Evolutionary conservation across 2,113 vertebrate species (phyloP).

Genomic region (Scatophagus argus): DNA sequence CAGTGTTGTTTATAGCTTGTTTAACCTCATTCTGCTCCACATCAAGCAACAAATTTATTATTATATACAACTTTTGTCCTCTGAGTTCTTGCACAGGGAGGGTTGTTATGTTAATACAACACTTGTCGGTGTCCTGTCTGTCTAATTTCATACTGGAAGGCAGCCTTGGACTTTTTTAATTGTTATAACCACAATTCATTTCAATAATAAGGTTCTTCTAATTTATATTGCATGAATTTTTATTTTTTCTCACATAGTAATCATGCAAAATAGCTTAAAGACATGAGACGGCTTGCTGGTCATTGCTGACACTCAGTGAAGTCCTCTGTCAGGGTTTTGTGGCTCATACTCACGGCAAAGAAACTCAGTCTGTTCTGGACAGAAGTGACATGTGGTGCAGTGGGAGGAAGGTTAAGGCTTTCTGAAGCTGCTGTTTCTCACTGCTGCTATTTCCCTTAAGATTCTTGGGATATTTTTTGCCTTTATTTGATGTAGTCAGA

Average conservation of each 20-base stretch:
- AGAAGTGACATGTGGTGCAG: conserved; percentile 44
- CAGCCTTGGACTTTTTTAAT: no score
- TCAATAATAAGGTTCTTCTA: background rate
- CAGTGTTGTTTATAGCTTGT: background rate
- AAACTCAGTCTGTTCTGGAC: conserved; percentile 21
- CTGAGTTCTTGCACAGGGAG: background rate
- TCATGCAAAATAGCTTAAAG: background rate
- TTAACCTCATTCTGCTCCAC: no score
- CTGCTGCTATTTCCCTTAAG: conserved; percentile 47
- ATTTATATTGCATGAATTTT: no score
- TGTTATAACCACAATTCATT: background rate
- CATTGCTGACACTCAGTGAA: background rate
- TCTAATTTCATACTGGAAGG: background rate
- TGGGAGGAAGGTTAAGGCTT: conserved; percentile 47
- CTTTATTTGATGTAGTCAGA: conserved; percentile 51
- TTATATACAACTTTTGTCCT: background rate
- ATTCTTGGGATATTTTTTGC: conserved; percentile 10
- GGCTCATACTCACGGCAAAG: conserved; percentile 18
- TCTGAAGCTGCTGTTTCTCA: conserved; percentile 39
- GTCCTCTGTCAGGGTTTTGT: background rate
- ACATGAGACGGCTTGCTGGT: background rate
- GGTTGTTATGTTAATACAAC: background rate
- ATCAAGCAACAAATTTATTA: background rate
- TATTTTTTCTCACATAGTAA: no score
- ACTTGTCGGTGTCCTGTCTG: background rate